Evolutionary conservation across 23 tunicate genomes (phyloP).

Genomic region (Clavelina lepadiformis): DNA sequence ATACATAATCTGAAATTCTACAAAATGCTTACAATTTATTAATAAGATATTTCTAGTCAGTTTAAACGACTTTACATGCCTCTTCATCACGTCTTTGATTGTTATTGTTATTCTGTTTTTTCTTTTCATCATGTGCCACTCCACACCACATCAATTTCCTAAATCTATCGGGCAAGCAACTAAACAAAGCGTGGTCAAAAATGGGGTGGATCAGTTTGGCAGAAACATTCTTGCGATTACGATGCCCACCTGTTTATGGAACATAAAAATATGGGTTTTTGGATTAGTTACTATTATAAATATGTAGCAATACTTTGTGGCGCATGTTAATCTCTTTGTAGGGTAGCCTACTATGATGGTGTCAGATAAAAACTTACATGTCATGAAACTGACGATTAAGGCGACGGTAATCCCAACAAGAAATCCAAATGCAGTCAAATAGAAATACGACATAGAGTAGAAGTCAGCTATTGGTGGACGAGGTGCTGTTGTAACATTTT

Average conservation of each 20-base stretch:
- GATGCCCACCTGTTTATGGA: constrained; percentile 48
- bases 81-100: too few species aligned
- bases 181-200: constrained; percentile 52
- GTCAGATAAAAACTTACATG: constrained; percentile 64
- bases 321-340: too few species aligned
- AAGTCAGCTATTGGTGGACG: constrained; percentile 69
- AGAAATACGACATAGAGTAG: constrained; percentile 64
- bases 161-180: constrained; percentile 57
- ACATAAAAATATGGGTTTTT: too few species aligned
- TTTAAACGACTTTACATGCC: too few species aligned
- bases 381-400: constrained; percentile 39
- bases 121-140: constrained; percentile 15
- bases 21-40: too few species aligned
- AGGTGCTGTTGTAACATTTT: background rate
- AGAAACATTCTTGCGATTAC: constrained; percentile 27
- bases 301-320: too few species aligned
- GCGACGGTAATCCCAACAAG: constrained; percentile 34
- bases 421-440: constrained; percentile 50
- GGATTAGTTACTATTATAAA: too few species aligned
- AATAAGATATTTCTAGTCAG: too few species aligned
- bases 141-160: constrained; percentile 42
- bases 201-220: constrained; percentile 42
- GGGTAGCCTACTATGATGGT: too few species aligned
- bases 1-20: too few species aligned
- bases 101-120: background rate